phyloP scores from a whole-genome alignment of 2,797 vertebrate genomes.

The Mastacembelus armatus region DNA sequence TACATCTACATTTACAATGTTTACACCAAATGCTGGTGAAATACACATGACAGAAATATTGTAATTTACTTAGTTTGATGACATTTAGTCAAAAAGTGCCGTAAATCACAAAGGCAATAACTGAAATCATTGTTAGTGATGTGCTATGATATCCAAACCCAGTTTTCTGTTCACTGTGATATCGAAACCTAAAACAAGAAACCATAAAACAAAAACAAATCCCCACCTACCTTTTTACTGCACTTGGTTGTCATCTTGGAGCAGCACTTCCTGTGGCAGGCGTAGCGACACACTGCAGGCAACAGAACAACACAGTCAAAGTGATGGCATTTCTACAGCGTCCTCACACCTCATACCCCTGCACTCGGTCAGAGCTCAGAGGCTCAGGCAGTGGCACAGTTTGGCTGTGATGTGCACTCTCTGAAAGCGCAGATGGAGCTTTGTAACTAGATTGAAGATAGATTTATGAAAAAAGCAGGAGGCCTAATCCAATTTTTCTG shows the following conservation, averaged over 20 bases:
- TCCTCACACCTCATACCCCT: background rate
- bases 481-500: slow-evolving; percentile 51
- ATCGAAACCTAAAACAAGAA: background rate
- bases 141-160: background rate
- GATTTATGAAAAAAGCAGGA: slow-evolving; percentile 49
- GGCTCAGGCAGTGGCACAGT: background rate
- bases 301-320: slow-evolving; percentile 43
- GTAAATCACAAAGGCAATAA: background rate
- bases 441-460: slow-evolving; percentile 58
- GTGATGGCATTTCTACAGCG: background rate
- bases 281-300: slow-evolving; percentile 92
- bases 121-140: background rate
- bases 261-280: slow-evolving; percentile 97
- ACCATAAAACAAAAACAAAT: background rate
- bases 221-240: slow-evolving; percentile 91
- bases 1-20: too few species aligned
- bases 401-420: background rate
- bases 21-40: too few species aligned
- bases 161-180: background rate
- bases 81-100: background rate
- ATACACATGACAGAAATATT: background rate
- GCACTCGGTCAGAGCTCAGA: slow-evolving; percentile 2
- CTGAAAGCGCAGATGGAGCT: slow-evolving; percentile 32
- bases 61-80: too few species aligned
- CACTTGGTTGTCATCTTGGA: slow-evolving; percentile 92